Conservation (phyloP, 1,140 invertebrate species). For the Drosophila jambulina region DNA sequence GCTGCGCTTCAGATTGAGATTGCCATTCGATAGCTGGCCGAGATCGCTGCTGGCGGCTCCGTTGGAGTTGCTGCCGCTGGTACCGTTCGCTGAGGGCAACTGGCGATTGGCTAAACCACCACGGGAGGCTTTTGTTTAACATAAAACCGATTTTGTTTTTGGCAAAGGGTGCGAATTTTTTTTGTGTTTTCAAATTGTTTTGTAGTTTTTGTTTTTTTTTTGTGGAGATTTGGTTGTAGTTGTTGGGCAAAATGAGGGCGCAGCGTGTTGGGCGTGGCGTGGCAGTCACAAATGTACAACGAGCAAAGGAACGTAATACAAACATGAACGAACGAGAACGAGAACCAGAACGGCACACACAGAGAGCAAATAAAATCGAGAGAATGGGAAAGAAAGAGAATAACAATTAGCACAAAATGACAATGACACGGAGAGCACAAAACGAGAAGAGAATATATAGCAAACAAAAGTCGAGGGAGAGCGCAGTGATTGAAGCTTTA, state of each 20-base stretch:
- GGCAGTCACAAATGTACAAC: slow-evolving; percentile 70
- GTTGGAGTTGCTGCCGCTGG: slow-evolving; percentile 34
- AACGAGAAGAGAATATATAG: slow-evolving; percentile 5
- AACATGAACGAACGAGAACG: slow-evolving; percentile 49
- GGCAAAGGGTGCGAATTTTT: slow-evolving; percentile 40
- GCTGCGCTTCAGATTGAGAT: slow-evolving; percentile 36
- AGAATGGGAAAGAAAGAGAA: slow-evolving; percentile 66
- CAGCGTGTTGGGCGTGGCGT: slow-evolving; percentile 55
- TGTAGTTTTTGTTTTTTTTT: slow-evolving; percentile 27
- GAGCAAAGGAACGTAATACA: slow-evolving; percentile 60
- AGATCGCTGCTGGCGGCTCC: slow-evolving; percentile 26
- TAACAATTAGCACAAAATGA: slow-evolving; percentile 64
- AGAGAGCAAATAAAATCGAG: slow-evolving; percentile 47
- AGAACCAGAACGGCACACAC: slow-evolving; percentile 50
- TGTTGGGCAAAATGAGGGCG: slow-evolving; percentile 55
- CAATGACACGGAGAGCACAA: slow-evolving; percentile 43
- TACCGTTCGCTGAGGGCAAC: slow-evolving; percentile 84
- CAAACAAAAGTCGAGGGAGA: slow-evolving; percentile 21
- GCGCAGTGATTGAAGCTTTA: slow-evolving; percentile 26
- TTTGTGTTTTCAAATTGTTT: slow-evolving; percentile 21
- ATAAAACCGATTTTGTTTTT: slow-evolving; percentile 43
- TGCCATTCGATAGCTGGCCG: slow-evolving; percentile 48
- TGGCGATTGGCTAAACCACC: slow-evolving; percentile 88
- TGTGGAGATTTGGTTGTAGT: slow-evolving; percentile 17
- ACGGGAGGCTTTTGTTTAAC: slow-evolving; percentile 86